Evolutionary conservation across 2,797 vertebrate species (phyloP).

Genomic region (Periophthalmus magnuspinnatus): DNA sequence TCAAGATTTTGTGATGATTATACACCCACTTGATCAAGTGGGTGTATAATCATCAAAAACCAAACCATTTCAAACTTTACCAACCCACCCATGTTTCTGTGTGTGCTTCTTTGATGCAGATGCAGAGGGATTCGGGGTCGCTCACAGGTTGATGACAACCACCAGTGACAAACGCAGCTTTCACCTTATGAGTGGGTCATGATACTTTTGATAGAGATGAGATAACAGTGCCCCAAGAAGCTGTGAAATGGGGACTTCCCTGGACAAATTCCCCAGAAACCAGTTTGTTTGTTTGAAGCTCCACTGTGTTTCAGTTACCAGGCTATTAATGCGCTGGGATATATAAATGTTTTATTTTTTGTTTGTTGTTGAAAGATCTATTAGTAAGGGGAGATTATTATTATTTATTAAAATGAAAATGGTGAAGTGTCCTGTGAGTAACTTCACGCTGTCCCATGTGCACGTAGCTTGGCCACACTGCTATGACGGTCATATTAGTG

Average conservation of each 20-base stretch:
- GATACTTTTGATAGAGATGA: slow-evolving; percentile 29
- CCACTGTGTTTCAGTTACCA: neutral
- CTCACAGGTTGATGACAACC: slow-evolving; percentile 25
- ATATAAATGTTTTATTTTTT: neutral
- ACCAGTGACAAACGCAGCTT: slow-evolving; percentile 17
- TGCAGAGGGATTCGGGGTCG: slow-evolving; percentile 42
- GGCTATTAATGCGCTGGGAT: neutral
- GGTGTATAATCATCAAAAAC: neutral
- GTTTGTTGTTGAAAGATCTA: neutral
- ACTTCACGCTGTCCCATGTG: too few relatives aligned
- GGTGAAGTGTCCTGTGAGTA: too few relatives aligned
- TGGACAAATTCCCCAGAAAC: slow-evolving; percentile 51
- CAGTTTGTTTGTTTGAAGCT: slow-evolving; percentile 14
- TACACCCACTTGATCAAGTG: too few relatives aligned
- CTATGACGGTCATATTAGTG: too few relatives aligned
- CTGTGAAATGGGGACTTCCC: slow-evolving; percentile 48
- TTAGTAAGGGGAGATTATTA: too few relatives aligned
- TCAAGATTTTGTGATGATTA: too few relatives aligned
- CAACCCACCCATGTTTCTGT: neutral
- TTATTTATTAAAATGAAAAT: too few relatives aligned
- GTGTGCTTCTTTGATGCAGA: slow-evolving; percentile 40
- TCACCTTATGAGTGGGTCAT: too few relatives aligned
- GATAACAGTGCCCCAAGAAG: slow-evolving; percentile 18
- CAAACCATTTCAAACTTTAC: neutral
- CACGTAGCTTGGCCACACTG: too few relatives aligned